Percentiles rank a stretch among this genome's conserved stretches.
Evolutionary conservation across 2,888 invertebrate genomes (phyloP).

Genomic region (Rhingia rostrata): DNA sequence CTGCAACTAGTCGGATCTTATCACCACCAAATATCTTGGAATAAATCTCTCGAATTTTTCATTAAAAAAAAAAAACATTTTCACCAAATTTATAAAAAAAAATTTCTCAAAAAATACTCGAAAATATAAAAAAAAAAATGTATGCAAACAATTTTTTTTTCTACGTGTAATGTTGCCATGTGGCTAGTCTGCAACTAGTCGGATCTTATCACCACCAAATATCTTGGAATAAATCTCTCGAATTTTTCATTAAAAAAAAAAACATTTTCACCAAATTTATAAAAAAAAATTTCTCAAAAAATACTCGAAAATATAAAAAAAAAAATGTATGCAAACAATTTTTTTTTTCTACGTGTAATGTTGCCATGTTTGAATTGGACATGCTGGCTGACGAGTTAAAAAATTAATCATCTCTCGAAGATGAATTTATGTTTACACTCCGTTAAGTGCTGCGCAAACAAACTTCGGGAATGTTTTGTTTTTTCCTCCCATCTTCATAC

Average conservation of each 20-base stretch:
- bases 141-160: no score
- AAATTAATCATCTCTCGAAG: conserved; percentile 64
- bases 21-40: no score
- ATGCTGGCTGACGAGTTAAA: conserved; percentile 67
- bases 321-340: background rate
- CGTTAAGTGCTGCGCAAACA: conserved; percentile 76
- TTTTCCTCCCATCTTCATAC: conserved; percentile 38
- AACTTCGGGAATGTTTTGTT: conserved; percentile 52
- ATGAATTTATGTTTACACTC: conserved; percentile 72
- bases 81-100: no score
- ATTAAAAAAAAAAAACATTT: no score
- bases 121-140: no score
- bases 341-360: conserved; percentile 33
- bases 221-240: no score
- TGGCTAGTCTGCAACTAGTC: background rate
- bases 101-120: no score
- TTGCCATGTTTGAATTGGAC: conserved; percentile 67
- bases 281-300: background rate
- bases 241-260: no score
- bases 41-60: no score
- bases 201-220: background rate
- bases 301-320: background rate
- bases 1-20: no score
- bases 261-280: no score
- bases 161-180: no score